phyloP scores from a whole-genome alignment of 2,113 vertebrate genomes.

The Microcebus tavaratra region DNA sequence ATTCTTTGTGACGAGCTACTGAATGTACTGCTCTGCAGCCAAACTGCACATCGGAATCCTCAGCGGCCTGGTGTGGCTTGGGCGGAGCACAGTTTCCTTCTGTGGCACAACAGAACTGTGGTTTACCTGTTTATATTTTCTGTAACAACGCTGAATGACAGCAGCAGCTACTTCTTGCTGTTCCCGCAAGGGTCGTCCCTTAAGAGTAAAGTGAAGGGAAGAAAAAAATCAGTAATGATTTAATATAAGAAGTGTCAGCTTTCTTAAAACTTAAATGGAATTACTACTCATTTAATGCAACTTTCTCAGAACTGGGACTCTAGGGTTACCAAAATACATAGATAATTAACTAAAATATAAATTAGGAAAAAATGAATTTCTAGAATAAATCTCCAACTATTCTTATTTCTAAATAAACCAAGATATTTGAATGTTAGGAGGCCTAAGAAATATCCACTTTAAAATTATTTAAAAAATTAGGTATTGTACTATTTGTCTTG shows the following conservation, averaged over 20 bases:
- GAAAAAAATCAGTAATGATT: not conserved
- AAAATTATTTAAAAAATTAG: not conserved
- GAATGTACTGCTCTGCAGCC: not conserved
- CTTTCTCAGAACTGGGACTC: not conserved
- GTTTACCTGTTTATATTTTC: constrained; percentile 99
- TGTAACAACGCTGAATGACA: constrained; percentile 98
- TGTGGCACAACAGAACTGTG: not conserved
- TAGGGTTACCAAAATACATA: not conserved
- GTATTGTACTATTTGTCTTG: not conserved
- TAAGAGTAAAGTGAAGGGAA: not conserved
- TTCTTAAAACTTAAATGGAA: not conserved
- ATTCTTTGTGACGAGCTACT: not conserved
- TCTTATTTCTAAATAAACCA: not conserved
- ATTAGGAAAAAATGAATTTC: constrained; percentile 6
- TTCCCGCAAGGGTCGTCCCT: constrained; percentile 96
- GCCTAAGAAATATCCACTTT: not conserved
- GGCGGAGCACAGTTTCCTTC: fast-evolving
- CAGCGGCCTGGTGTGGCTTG: fast-evolving
- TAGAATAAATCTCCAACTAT: not conserved
- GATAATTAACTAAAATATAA: not conserved
- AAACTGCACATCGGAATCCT: not conserved
- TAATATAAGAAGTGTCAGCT: not conserved
- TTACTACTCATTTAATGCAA: too few species aligned
- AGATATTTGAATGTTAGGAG: not conserved
- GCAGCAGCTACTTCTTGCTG: constrained; percentile 98